Percentiles rank a stretch among this genome's conserved stretches.
Evolutionary conservation across 2,888 invertebrate genomes (phyloP).

Genomic region (Clusia tigrina): DNA sequence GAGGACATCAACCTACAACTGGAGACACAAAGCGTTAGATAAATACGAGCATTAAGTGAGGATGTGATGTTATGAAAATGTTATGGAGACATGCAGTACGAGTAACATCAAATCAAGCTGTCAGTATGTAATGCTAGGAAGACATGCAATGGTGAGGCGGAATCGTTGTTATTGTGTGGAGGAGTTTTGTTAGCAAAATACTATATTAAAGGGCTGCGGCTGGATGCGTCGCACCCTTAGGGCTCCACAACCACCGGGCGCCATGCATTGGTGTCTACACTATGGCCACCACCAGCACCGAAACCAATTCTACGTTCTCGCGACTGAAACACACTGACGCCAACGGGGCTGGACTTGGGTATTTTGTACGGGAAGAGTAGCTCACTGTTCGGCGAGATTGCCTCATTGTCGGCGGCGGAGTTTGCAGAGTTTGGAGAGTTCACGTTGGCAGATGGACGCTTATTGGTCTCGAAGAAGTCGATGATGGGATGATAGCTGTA

Average conservation of each 20-base stretch:
- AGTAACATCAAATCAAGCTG: not conserved
- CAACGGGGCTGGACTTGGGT: conserved; percentile 26
- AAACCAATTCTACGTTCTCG: conserved; percentile 54
- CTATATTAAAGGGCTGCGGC: not conserved
- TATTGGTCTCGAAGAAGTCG: conserved; percentile 74
- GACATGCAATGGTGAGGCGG: not conserved
- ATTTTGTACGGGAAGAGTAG: conserved; percentile 32
- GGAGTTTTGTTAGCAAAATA: not conserved
- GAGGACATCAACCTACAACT: too few species aligned
- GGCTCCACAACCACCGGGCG: conserved; percentile 53
- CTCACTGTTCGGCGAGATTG: conserved; percentile 13
- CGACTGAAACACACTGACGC: conserved; percentile 34
- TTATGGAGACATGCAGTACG: not conserved
- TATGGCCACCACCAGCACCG: conserved; percentile 41
- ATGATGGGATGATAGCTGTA: conserved; percentile 86
- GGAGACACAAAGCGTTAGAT: too few species aligned
- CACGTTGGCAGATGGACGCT: conserved; percentile 28
- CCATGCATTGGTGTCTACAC: conserved; percentile 50
- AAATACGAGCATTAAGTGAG: too few species aligned
- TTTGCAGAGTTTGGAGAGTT: too few species aligned
- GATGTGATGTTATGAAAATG: too few species aligned
- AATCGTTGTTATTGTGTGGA: not conserved
- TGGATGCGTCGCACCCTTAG: too few species aligned
- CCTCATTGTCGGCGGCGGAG: conserved; percentile 14
- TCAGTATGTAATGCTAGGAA: not conserved